Conservation (phyloP, 2,113 vertebrate species). For the Podiceps cristatus region DNA sequence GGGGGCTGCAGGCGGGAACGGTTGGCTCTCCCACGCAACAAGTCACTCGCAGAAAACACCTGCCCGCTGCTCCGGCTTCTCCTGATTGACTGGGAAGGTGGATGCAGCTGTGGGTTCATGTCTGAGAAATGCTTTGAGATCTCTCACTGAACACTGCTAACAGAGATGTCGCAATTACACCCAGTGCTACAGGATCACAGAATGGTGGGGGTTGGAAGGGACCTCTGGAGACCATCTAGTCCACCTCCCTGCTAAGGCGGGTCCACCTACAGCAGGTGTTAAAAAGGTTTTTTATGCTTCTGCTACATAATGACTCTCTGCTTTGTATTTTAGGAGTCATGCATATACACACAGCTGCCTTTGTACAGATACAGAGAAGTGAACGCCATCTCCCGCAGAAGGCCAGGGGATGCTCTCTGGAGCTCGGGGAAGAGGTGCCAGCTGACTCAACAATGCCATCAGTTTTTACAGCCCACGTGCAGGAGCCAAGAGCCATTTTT, state of each 20-base stretch:
- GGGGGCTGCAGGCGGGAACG: background rate
- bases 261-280: too few species aligned
- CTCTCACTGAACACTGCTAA: background rate
- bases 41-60: fast-evolving
- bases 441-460: background rate
- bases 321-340: background rate
- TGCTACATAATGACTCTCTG: too few species aligned
- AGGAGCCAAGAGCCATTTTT: background rate
- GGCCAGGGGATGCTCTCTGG: background rate
- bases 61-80: background rate
- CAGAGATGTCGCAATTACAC: background rate
- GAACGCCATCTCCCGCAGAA: background rate
- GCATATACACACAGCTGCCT: background rate
- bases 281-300: too few species aligned
- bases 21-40: fast-evolving
- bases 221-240: too few species aligned
- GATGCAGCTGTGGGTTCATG: fast-evolving
- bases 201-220: too few species aligned
- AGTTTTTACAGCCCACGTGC: background rate
- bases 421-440: background rate
- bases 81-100: fast-evolving
- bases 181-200: too few species aligned
- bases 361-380: background rate
- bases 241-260: too few species aligned
- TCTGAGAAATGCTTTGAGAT: background rate